Base-by-base conservation (phyloP, 1,140 invertebrate species). In the Sminthurides bifidus region DNA sequence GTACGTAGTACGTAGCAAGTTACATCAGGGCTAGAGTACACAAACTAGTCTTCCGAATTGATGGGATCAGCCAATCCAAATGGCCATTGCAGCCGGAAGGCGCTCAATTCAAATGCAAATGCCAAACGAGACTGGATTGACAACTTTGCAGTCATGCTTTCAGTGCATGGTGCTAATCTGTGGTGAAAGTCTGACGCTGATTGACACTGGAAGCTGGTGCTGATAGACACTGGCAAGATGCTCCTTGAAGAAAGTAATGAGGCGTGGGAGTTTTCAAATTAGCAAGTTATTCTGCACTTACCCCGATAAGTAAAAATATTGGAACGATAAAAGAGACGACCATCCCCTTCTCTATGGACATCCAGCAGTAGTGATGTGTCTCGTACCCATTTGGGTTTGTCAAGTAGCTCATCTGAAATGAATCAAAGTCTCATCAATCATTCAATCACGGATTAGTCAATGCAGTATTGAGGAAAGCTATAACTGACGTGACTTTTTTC, bases 261-360 rank as follows among this genome's bases (percentile, higher is more conserved):
- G 10, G n/a, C 33, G 10, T 35, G 33, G 10, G 10, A 10, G n/a
- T 35, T 10, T n/a, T 35, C 33, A 35, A 35, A 12, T 35, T 35
- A 19, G 12, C 10, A 44, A 21, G 19, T 10, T 21, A 44, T 10
- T 15, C 12, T 6, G 24, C 10, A 66, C 68, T 80, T 51, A 79
- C 72, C 41, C 82, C 65, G 40, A 84, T 82, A 15, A 83, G 68
- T 24, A 77, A 68, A 61, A 78, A 80, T 0, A 80, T 75, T 21
- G 82, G 82, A 17, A 80, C 70, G 74, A 83, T 81, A 61, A 81
- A 83, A 21, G 81, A 81, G 59, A 82, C 70, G 4, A 83, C 73
- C 79, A 83, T 83, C 3, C 81, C 81, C 66, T 79, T 77, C 66
- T 81, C 77, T 24, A 83, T 76, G 0, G 80, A 82, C 73, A 83